Conservation (phyloP, 2,888 invertebrate species). For the Caenorhabditis japonica region DNA sequence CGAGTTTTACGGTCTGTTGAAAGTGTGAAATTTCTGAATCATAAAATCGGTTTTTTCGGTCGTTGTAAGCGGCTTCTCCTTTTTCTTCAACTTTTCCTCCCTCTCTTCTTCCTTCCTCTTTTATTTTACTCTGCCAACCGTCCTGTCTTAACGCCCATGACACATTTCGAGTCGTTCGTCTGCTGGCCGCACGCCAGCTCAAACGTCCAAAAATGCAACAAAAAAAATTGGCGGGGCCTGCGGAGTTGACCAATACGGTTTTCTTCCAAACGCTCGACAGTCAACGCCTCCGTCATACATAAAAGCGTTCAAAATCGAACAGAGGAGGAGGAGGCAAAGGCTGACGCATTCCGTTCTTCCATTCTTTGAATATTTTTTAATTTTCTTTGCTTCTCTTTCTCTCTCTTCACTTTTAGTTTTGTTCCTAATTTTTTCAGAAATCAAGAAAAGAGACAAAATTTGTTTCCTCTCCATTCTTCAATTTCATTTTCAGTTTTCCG, state of each 20-base stretch:
- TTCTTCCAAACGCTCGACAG: conserved; percentile 20
- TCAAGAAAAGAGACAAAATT: too few species aligned
- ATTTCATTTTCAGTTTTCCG: background rate
- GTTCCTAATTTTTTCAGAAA: too few species aligned
- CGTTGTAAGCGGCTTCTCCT: background rate
- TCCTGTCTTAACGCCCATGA: conserved; percentile 26
- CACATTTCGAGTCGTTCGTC: too few species aligned
- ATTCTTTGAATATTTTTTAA: conserved; percentile 17
- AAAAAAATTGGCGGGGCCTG: conserved; percentile 16
- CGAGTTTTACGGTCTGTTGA: conserved; percentile 53
- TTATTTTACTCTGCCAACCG: conserved; percentile 16
- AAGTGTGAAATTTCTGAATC: conserved; percentile 45
- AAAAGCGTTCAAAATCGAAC: conserved; percentile 33
- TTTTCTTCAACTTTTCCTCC: conserved; percentile 1
- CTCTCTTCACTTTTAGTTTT: too few species aligned
- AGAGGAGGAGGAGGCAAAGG: conserved; percentile 11
- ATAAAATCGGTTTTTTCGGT: conserved; percentile 6
- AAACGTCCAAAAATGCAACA: too few species aligned
- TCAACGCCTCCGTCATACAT: conserved; percentile 14
- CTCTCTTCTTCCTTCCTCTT: background rate
- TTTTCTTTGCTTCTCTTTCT: background rate
- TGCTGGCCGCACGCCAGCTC: too few species aligned
- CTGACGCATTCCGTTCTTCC: conserved; percentile 38
- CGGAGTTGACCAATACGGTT: conserved; percentile 46
- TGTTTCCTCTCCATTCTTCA: too few species aligned